Evolutionary conservation across 2,888 invertebrate species (phyloP), one percentile per base, ranked within the genome.

Genomic region (Brachylomia viminalis): DNA sequence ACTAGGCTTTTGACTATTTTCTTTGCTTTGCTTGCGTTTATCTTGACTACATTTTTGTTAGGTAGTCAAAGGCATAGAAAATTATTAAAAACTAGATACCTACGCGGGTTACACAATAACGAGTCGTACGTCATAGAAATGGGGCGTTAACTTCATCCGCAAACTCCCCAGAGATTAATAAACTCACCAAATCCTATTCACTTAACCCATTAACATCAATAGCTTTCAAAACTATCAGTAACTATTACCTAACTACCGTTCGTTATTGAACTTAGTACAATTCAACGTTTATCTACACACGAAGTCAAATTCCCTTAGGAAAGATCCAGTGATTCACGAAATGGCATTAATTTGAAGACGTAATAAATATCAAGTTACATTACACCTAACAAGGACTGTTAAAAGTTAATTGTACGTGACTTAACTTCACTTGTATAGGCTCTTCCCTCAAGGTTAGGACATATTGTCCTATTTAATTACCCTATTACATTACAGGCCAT

Each of bases 311-410:
- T 71, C 80, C 68, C 58, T 33, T 0, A 38, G 47, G 71, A 56
- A 23, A 52, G 64, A 66, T 64, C 64, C n/a, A 2, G 47, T 65
- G 73, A 72, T 67, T 52, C 59, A 45, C 49, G 27, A 70, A 56
- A 79, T 23, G 23, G 30, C n/a, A 54, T 62, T 74, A 42, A 79
- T 80, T 82, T 71, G 70, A 54, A 67, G 52, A 68, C 58, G 45
- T 38, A 70, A 75, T 83, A 83, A 83, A 79, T 86, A 81, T 75
- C 65, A 64, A 72, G 38, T 62, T 23, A 65, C 62, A 61, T 70
- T 68, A 72, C 58, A 58, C 23, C 45, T 45, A 73, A 75, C 58
- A 64, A 79, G 62, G 59, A 75, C 72, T 83, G 62, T 72, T 67
- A 61, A 80, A 81, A 78, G 62, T 72, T 74, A 80, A 82, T 81